phyloP scores from a whole-genome alignment of 1,140 invertebrate species.

The Sinella curviseta region DNA sequence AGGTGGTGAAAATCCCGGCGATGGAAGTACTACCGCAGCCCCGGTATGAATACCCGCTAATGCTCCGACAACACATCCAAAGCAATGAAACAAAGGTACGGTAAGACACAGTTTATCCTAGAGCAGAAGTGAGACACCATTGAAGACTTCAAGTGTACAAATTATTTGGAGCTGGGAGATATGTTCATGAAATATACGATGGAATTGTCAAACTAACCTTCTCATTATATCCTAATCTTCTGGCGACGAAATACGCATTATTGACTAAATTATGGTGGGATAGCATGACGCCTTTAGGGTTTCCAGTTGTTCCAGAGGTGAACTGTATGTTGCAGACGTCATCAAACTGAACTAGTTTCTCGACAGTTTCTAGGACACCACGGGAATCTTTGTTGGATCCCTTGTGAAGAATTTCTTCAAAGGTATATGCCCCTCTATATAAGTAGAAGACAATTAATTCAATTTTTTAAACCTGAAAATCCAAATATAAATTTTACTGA shows the following conservation, averaged over 20 bases:
- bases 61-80: conserved; percentile 74
- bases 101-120: conserved; percentile 66
- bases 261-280: conserved; percentile 83
- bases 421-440: conserved; percentile 34
- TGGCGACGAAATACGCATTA: conserved; percentile 61
- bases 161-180: no score
- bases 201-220: not conserved
- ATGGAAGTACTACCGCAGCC: conserved; percentile 69
- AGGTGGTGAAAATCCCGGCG: conserved; percentile 67
- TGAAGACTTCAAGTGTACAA: no score
- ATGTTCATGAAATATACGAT: no score
- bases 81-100: conserved; percentile 91
- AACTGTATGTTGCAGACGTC: conserved; percentile 49
- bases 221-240: conserved; percentile 1
- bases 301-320: conserved; percentile 65
- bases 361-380: not conserved
- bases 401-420: conserved; percentile 31
- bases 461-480: not conserved
- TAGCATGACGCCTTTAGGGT: conserved; percentile 82
- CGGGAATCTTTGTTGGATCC: conserved; percentile 10
- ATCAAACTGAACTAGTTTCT: conserved; percentile 41
- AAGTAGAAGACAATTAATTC: not conserved
- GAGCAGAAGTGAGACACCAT: no score
- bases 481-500: not conserved
- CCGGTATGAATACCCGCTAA: conserved; percentile 66